Conservation (phyloP, 2,113 vertebrate species). For the Phrynocephalus versicolor region DNA sequence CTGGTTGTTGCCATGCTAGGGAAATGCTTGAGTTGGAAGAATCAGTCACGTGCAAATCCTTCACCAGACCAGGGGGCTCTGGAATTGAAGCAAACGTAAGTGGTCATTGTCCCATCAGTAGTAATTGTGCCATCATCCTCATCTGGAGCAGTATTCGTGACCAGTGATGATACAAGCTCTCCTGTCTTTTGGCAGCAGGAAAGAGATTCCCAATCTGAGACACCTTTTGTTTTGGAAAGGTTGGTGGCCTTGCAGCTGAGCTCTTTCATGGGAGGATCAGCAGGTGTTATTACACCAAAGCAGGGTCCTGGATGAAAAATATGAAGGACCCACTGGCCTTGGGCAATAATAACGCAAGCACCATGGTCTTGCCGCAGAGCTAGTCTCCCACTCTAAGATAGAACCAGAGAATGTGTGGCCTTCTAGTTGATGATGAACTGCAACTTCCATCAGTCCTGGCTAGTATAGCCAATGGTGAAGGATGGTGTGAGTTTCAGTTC, state of each 20-base stretch:
- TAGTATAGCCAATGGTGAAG: neutral
- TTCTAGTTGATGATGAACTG: neutral
- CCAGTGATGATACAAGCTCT: neutral
- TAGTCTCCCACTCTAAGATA: too few species aligned
- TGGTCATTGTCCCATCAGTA: neutral
- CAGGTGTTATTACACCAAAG: neutral
- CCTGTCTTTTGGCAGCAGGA: neutral
- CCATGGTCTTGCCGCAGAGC: too few species aligned
- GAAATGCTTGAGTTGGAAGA: conserved; percentile 74
- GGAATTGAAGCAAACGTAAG: conserved; percentile 12
- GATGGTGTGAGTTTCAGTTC: neutral
- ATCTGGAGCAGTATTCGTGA: neutral
- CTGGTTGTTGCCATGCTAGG: conserved; percentile 69
- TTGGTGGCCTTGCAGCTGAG: neutral
- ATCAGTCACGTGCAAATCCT: conserved; percentile 64
- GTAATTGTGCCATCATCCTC: neutral
- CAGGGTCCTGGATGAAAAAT: too few species aligned
- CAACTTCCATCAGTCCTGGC: too few species aligned
- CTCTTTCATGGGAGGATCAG: neutral
- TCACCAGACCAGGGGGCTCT: conserved; percentile 73
- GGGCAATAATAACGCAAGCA: neutral
- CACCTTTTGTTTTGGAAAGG: neutral
- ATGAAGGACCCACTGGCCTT: neutral
- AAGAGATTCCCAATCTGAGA: neutral
- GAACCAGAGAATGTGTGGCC: too few species aligned